Conservation (phyloP, 2,113 vertebrate species). For the Pithys albifrons region DNA sequence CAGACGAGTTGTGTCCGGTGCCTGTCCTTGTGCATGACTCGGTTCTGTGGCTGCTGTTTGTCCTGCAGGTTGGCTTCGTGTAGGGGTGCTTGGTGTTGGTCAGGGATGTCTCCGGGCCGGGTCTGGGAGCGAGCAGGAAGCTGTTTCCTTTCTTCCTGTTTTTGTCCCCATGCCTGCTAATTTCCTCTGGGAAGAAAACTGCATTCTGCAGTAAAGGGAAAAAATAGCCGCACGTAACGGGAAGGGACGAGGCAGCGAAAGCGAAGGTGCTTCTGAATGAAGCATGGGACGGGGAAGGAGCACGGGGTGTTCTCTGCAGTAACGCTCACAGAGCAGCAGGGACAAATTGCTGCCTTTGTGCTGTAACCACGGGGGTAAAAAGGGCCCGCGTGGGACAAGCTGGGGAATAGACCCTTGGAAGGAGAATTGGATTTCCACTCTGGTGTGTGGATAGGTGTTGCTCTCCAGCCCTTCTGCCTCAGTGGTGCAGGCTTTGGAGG, state of each 20-base stretch:
- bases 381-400: neutral
- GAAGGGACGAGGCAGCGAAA: neutral
- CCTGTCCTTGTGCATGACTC: neutral
- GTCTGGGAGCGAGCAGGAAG: slow-evolving; percentile 28
- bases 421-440: neutral
- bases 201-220: slow-evolving; percentile 9
- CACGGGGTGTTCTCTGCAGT: neutral
- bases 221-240: slow-evolving; percentile 33
- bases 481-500: neutral
- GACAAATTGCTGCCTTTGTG: neutral
- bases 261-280: neutral
- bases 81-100: neutral
- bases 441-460: neutral
- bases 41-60: neutral
- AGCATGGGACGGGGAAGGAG: neutral
- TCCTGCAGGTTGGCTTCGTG: neutral
- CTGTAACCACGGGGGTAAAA: neutral
- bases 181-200: slow-evolving; percentile 65
- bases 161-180: slow-evolving; percentile 44
- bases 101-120: neutral
- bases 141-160: slow-evolving; percentile 62
- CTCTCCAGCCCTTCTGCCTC: neutral
- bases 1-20: neutral
- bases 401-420: neutral
- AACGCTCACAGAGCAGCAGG: neutral